phyloP scores from a whole-genome alignment of 2,797 vertebrate genomes.

The Leuciscus waleckii region DNA sequence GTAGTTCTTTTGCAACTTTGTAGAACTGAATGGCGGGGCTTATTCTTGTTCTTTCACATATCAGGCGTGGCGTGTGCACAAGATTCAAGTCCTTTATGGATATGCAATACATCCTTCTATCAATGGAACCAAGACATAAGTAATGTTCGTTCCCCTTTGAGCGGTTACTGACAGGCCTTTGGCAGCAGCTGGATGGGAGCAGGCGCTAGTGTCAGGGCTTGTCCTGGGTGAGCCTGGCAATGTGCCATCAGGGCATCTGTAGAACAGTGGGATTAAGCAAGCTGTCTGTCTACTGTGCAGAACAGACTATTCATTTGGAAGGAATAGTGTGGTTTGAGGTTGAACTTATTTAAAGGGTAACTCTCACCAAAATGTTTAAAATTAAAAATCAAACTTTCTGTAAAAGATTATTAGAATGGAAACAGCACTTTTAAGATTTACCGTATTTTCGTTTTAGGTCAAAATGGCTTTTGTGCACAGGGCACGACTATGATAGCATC shows the following conservation, averaged over 20 bases:
- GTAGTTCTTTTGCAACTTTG: constrained; percentile 36
- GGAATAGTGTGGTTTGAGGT: constrained; percentile 13
- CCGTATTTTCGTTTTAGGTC: too few relatives aligned
- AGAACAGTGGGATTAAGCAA: constrained; percentile 18
- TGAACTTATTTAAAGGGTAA: not conserved
- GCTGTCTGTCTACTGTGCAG: constrained; percentile 15
- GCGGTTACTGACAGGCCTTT: constrained; percentile 41
- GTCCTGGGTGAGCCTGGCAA: constrained; percentile 31
- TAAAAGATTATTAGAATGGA: too few relatives aligned
- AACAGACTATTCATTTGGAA: constrained; percentile 31
- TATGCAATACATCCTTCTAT: constrained; percentile 27
- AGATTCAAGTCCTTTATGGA: constrained; percentile 27
- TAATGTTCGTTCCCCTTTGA: constrained; percentile 35
- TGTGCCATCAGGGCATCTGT: constrained; percentile 30
- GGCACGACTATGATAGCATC: too few relatives aligned
- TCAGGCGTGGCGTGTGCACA: constrained; percentile 34
- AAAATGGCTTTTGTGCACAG: too few relatives aligned
- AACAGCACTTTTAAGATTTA: too few relatives aligned
- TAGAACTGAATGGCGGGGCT: constrained; percentile 11
- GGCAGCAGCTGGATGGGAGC: constrained; percentile 35
- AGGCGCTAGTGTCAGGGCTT: constrained; percentile 40
- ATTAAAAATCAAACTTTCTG: too few relatives aligned
- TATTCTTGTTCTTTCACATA: constrained; percentile 34
- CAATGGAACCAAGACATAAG: constrained; percentile 37
- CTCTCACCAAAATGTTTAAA: too few relatives aligned